Base-by-base conservation (phyloP, 2,797 vertebrate species). In the Coregonus suidteri region DNA sequence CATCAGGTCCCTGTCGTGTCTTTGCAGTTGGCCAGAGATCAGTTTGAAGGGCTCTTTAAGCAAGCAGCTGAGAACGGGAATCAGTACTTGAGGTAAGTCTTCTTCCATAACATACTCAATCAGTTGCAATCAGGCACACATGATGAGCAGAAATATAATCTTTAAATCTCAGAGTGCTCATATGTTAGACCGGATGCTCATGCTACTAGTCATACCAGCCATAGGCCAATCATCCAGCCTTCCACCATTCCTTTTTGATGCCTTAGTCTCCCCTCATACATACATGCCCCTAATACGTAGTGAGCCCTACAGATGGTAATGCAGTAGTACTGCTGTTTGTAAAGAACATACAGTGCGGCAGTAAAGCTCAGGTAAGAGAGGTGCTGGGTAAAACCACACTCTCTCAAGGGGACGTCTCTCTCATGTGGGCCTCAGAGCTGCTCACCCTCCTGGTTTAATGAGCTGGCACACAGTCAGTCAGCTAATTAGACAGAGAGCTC, bases 1-100 rank as follows among this genome's bases (percentile, higher is more conserved):
- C 16, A n/a, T 69, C 1, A 20, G 64, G 1, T 54, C 68, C 54
- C n/a, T 7, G 1, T 67, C 66, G 20, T 6, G 1, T 67, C 16
- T 37, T 90, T 82, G 37, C 88, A 99, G 97, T 98, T 97, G 97
- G 96, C 96, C 83, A 92, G 92, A 79, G 91, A 96, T 85, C 94
- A 96, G 84, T 98, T 99, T 87, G 96, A 97, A 77, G 94, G 93
- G n/a, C 91, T 96, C 75, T 99, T 98, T 84, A 94, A 91, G 84
- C 90, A 92, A 70, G 87, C 86, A 0, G 94, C 95, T 0, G 93
- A 96, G 84, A 92, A 91, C 15, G 82, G 96, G 77, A 97, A 95
- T 84, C 82, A 65, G 25, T 95, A 93, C 85, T 87, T 93, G 75
- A 80, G 88, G 97, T 97, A 93, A 97, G 73, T 30, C 69, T 25